phyloP scores from a whole-genome alignment of 2,113 vertebrate species.

The Cinclus cinclus region DNA sequence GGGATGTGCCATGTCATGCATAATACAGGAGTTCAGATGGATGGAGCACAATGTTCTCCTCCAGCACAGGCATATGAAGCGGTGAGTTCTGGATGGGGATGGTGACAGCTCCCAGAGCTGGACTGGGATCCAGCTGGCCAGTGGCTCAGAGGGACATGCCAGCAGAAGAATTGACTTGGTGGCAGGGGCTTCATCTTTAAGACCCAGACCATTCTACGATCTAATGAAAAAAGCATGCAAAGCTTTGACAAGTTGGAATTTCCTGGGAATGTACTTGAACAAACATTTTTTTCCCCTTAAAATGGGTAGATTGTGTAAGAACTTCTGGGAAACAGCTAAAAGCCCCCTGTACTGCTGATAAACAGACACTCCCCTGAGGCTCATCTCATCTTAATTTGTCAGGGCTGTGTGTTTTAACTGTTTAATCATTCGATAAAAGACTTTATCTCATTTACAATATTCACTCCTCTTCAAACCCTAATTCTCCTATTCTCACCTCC shows the following conservation, averaged over 20 bases:
- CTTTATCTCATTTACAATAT: neutral
- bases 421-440: neutral
- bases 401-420: neutral
- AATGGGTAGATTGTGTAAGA: neutral
- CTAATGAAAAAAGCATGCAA: neutral
- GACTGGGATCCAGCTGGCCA: rapidly evolving
- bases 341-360: neutral
- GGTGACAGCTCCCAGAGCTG: neutral
- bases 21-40: neutral
- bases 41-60: neutral
- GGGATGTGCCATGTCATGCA: neutral
- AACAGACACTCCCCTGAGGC: neutral
- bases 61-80: rapidly evolving
- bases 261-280: neutral
- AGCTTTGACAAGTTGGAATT: neutral
- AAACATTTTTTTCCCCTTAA: rapidly evolving
- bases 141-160: rapidly evolving
- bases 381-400: neutral
- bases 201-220: neutral
- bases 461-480: neutral
- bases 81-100: neutral
- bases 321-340: neutral
- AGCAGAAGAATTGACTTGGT: neutral
- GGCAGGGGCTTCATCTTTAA: neutral
- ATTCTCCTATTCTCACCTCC: neutral